phyloP scores from a whole-genome alignment of 35 echinoderm and acorn worm species.

The Strongylocentrotus purpuratus region DNA sequence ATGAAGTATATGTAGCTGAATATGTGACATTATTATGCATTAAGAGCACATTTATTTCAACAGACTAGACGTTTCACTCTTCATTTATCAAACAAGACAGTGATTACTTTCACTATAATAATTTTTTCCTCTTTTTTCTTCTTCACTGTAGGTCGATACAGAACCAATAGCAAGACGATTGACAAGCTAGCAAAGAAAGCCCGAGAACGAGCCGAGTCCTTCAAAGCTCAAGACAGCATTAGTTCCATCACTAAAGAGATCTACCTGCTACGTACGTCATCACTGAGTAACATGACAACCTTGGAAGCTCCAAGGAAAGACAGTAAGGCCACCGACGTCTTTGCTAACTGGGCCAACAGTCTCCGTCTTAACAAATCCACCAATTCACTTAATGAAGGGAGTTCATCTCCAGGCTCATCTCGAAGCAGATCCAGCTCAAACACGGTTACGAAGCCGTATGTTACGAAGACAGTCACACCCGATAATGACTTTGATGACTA shows the following conservation, averaged over 20 bases:
- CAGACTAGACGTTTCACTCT: not conserved
- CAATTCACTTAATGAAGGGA: not conserved
- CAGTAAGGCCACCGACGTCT: not conserved
- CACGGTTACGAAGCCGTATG: not conserved
- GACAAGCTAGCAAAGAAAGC: constrained; percentile 45
- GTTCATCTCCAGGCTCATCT: not conserved
- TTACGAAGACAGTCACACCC: not conserved
- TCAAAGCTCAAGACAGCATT: constrained; percentile 15
- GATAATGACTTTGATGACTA: constrained; percentile 38
- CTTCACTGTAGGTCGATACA: not conserved
- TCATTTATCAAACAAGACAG: not conserved
- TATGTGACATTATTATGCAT: too few species aligned
- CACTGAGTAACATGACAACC: constrained; percentile 29
- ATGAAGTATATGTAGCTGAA: too few species aligned
- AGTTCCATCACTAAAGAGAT: constrained; percentile 48
- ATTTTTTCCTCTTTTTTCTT: not conserved
- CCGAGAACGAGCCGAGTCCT: constrained; percentile 25
- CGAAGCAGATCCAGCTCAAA: not conserved
- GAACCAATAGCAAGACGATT: constrained; percentile 26
- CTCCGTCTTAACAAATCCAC: constrained; percentile 38
- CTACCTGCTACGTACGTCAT: constrained; percentile 40
- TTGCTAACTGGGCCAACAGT: constrained; percentile 47
- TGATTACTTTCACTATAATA: not conserved
- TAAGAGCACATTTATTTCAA: not conserved
- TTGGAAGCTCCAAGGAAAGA: not conserved